Percentiles rank a stretch among this genome's conserved stretches.
These are phyloP conservation scores for Ectropis grisescens DNA, from an alignment of 1,140 invertebrate genomes.

Conservation along the genomic window DNA sequence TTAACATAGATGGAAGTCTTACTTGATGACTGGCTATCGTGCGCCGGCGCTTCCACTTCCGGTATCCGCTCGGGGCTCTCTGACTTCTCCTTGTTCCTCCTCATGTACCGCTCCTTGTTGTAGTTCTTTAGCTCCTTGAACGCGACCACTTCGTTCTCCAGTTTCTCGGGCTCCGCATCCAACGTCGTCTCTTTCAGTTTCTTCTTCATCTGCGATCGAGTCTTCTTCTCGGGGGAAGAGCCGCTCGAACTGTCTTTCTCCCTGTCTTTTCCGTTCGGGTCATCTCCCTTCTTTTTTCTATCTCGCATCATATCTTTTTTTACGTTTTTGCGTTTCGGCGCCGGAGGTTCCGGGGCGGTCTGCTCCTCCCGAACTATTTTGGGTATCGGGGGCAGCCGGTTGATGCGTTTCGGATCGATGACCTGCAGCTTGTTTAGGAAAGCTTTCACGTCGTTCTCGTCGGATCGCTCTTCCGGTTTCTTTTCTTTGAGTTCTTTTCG, in stretches of 20 bases:
- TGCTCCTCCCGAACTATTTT: slow-evolving; percentile 36
- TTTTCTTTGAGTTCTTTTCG: too few species aligned
- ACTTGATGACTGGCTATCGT: slow-evolving; percentile 41
- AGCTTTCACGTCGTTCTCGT: slow-evolving; percentile 14
- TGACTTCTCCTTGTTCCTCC: slow-evolving; percentile 72
- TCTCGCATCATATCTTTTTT: not conserved
- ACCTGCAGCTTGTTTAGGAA: slow-evolving; percentile 30
- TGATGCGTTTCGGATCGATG: slow-evolving; percentile 35
- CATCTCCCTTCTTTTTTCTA: slow-evolving; percentile 21
- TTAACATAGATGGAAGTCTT: slow-evolving; percentile 45
- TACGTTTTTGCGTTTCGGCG: slow-evolving; percentile 1
- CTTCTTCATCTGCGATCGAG: slow-evolving; percentile 16
- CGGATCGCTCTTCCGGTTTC: slow-evolving; percentile 3
- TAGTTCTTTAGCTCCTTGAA: slow-evolving; percentile 75
- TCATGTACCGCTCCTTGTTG: slow-evolving; percentile 74
- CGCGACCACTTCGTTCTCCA: slow-evolving; percentile 37
- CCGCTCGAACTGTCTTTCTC: slow-evolving; percentile 14
- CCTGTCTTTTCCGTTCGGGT: slow-evolving; percentile 15
- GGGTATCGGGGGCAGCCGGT: slow-evolving; percentile 59
- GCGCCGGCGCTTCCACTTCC: slow-evolving; percentile 9
- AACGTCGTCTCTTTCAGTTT: slow-evolving; percentile 13
- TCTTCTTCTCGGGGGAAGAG: slow-evolving; percentile 34
- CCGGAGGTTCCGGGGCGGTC: not conserved
- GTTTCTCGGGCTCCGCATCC: slow-evolving; percentile 16
- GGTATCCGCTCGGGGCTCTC: slow-evolving; percentile 58